Conservation (phyloP, 1,140 invertebrate species). For the Euwallacea similis region DNA sequence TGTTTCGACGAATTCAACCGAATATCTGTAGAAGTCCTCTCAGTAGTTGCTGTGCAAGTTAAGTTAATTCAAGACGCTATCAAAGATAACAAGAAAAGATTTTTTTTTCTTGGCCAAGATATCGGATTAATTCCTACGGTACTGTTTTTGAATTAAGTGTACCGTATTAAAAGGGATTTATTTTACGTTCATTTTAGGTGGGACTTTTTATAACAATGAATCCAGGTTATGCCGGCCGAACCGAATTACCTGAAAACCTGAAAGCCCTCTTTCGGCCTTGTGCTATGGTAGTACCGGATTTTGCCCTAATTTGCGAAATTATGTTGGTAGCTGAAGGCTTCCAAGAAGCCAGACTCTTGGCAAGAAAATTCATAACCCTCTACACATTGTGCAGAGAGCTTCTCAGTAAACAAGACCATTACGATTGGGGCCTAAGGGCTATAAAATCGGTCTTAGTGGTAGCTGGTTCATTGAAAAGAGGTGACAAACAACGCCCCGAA, state of each 20-base stretch:
- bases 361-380: constrained; percentile 89
- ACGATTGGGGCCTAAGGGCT: constrained; percentile 91
- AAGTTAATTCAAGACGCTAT: constrained; percentile 84
- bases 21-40: constrained; percentile 90
- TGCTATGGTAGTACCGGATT: constrained; percentile 94
- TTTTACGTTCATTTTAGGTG: constrained; percentile 54
- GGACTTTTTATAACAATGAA: constrained; percentile 97
- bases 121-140: constrained; percentile 72
- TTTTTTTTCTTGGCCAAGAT: constrained; percentile 83
- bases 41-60: constrained; percentile 88
- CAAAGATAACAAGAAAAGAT: constrained; percentile 74
- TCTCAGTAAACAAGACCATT: constrained; percentile 91
- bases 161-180: background rate
- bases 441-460: constrained; percentile 93
- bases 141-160: constrained; percentile 12
- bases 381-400: constrained; percentile 87
- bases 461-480: constrained; percentile 75
- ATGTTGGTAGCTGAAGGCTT: constrained; percentile 94
- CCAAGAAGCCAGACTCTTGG: constrained; percentile 80
- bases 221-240: constrained; percentile 83
- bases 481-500: constrained; percentile 69
- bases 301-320: constrained; percentile 91
- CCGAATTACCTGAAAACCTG: constrained; percentile 70
- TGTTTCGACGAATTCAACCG: constrained; percentile 96
- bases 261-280: constrained; percentile 80